Evolutionary conservation across 2,888 invertebrate species (phyloP).

Genomic region (Epistrophella euchroma): DNA sequence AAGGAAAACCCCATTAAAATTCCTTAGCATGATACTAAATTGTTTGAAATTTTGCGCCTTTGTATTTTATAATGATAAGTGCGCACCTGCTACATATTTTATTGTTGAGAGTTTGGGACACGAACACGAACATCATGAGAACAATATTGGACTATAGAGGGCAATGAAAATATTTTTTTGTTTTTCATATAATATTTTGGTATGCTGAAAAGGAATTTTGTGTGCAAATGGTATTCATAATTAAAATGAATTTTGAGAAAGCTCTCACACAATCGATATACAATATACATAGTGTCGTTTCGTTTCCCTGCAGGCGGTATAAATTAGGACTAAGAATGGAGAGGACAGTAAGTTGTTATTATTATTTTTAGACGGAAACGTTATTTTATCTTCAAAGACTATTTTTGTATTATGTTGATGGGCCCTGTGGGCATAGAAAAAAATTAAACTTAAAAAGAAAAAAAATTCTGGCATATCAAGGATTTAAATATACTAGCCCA

Average conservation of each 20-base stretch:
- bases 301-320: not conserved
- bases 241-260: conserved; percentile 56
- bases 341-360: not conserved
- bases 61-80: not conserved
- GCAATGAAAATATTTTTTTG: conserved; percentile 8
- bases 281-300: not conserved
- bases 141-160: conserved; percentile 1
- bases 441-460: not conserved
- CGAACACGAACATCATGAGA: not conserved
- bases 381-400: not conserved
- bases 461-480: too few relatives aligned
- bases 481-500: too few relatives aligned
- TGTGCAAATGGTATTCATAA: conserved; percentile 62
- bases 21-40: too few relatives aligned
- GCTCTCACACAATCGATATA: too few relatives aligned
- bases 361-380: too few relatives aligned
- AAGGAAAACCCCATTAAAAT: too few relatives aligned
- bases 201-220: conserved; percentile 46
- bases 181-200: conserved; percentile 18
- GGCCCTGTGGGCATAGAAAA: not conserved
- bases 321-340: not conserved
- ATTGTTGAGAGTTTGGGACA: not conserved
- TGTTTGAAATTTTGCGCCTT: too few relatives aligned
- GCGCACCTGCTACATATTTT: not conserved
- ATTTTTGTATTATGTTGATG: not conserved